A percentile compares a stretch with the other conserved stretches of the same genome.
Evolutionary conservation across 2,797 vertebrate genomes (phyloP).

Genomic region (Phoeniculus purpureus): DNA sequence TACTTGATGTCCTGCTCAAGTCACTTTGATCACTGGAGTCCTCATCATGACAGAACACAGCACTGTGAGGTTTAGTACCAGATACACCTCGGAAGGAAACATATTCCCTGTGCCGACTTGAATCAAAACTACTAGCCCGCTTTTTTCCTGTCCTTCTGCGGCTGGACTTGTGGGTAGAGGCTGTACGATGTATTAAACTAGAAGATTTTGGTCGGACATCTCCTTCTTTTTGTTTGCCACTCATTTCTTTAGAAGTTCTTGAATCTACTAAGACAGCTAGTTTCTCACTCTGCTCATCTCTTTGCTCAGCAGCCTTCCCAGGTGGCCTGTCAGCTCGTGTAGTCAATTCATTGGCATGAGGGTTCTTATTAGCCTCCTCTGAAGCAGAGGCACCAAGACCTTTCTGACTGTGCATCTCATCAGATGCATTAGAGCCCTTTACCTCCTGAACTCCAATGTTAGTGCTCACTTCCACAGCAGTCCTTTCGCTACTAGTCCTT

Average conservation of each 20-base stretch:
- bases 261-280: slow-evolving; percentile 67
- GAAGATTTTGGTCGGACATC: slow-evolving; percentile 84
- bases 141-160: slow-evolving; percentile 91
- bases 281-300: slow-evolving; percentile 75
- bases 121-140: slow-evolving; percentile 96
- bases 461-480: slow-evolving; percentile 65
- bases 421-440: slow-evolving; percentile 60
- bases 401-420: slow-evolving; percentile 73
- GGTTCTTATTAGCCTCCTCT: slow-evolving; percentile 97
- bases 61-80: slow-evolving; percentile 88
- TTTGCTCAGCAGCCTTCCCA: slow-evolving; percentile 71
- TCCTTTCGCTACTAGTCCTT: slow-evolving; percentile 79
- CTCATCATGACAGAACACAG: slow-evolving; percentile 89
- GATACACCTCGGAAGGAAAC: slow-evolving; percentile 86
- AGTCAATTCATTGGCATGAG: slow-evolving; percentile 93
- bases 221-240: slow-evolving; percentile 81
- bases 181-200: slow-evolving; percentile 87
- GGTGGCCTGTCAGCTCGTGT: slow-evolving; percentile 67
- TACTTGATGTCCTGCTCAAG: slow-evolving; percentile 93
- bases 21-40: slow-evolving; percentile 98
- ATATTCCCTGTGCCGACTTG: slow-evolving; percentile 92
- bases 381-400: slow-evolving; percentile 83
- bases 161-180: slow-evolving; percentile 85
- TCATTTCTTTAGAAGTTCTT: slow-evolving; percentile 73
- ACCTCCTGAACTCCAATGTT: slow-evolving; percentile 58